phyloP scores from a whole-genome alignment of 2,888 invertebrate genomes.

The Homarus gammarus region DNA sequence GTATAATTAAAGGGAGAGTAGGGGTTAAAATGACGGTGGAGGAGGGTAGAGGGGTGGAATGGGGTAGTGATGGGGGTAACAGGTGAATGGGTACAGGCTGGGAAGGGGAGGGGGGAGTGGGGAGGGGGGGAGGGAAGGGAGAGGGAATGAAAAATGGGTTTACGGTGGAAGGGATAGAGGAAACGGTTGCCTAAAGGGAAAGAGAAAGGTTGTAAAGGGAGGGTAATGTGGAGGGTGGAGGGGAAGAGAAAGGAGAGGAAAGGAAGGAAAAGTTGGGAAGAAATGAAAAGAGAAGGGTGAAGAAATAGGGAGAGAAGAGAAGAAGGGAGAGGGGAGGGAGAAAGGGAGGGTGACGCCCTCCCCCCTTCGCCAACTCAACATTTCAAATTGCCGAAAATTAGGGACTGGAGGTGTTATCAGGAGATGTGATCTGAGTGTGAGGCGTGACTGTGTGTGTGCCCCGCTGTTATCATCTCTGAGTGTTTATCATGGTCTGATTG shows the following conservation, averaged over 20 bases:
- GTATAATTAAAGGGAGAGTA: too few relatives aligned
- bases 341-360: not conserved
- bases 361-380: not conserved
- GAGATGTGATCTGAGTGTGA: not conserved
- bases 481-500: not conserved
- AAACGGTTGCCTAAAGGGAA: too few relatives aligned
- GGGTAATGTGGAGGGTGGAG: too few relatives aligned
- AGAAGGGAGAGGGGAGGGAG: not conserved
- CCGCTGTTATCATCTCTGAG: not conserved
- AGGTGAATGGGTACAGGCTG: not conserved
- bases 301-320: not conserved
- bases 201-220: too few relatives aligned
- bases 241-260: too few relatives aligned
- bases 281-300: not conserved
- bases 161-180: too few relatives aligned
- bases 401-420: not conserved
- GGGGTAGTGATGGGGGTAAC: too few relatives aligned
- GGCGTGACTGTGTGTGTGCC: not conserved
- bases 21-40: too few relatives aligned
- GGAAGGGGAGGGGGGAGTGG: not conserved
- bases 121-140: not conserved
- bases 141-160: not conserved
- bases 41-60: too few relatives aligned
- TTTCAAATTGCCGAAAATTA: not conserved
- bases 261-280: too few relatives aligned